A percentile compares a stretch with the other conserved stretches of the same genome.
Conservation (phyloP, 2,113 vertebrate species). For the Phylloscopus trochilus region DNA sequence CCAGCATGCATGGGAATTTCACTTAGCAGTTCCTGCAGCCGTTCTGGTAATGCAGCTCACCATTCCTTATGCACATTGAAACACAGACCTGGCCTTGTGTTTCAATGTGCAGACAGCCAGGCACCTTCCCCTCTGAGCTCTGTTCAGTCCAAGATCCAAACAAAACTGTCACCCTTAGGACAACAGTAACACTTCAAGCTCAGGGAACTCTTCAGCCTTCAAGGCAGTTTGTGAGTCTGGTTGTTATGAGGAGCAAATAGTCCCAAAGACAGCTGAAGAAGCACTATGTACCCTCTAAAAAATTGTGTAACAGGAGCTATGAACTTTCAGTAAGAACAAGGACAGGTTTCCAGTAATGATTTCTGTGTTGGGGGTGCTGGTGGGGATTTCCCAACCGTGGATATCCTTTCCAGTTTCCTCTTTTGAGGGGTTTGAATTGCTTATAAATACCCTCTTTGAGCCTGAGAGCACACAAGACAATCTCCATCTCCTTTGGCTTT, state of each 20-base stretch:
- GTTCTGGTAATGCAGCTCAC: background rate
- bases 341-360: background rate
- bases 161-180: background rate
- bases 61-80: fast-evolving
- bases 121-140: background rate
- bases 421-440: background rate
- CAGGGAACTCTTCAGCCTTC: background rate
- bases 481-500: background rate
- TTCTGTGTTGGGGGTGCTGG: background rate
- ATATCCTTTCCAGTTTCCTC: background rate
- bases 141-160: background rate
- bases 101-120: background rate
- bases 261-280: background rate
- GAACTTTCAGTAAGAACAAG: background rate
- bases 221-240: background rate
- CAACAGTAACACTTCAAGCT: background rate
- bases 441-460: slow-evolving; percentile 30
- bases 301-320: background rate
- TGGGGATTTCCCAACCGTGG: background rate
- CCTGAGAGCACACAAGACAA: background rate
- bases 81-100: background rate
- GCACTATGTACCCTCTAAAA: background rate
- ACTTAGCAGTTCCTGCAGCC: background rate
- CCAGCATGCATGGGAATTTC: fast-evolving
- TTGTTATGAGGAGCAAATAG: background rate